Conservation (phyloP, 2,113 vertebrate species). For the Camelus bactrianus region DNA sequence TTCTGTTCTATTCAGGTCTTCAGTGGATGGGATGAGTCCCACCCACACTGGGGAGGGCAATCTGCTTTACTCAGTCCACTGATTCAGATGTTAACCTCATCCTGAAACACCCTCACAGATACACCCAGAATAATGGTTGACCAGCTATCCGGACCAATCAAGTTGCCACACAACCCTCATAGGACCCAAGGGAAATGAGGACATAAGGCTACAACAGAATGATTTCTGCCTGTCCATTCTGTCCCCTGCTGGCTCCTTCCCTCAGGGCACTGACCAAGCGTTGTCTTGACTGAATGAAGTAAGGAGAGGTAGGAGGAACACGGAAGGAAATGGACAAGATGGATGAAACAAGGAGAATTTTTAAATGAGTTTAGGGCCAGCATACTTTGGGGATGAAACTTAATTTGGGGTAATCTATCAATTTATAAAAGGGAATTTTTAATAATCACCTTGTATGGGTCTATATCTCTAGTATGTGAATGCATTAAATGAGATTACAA, state of each 20-base stretch:
- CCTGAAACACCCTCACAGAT: background rate
- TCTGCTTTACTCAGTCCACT: background rate
- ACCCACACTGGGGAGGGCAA: background rate
- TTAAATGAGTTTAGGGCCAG: background rate
- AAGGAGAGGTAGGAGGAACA: background rate
- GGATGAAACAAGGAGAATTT: background rate
- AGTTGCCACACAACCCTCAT: background rate
- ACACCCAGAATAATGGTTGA: background rate
- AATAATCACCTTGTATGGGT: background rate
- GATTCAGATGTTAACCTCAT: background rate
- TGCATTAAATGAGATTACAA: background rate
- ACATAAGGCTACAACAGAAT: background rate
- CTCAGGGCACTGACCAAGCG: background rate
- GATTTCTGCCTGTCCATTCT: background rate
- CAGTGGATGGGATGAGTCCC: background rate
- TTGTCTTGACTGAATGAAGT: background rate
- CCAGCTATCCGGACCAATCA: background rate
- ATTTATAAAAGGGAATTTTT: background rate
- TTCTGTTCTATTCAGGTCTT: background rate
- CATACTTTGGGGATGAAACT: background rate
- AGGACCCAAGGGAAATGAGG: background rate
- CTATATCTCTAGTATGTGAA: background rate
- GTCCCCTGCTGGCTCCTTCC: background rate
- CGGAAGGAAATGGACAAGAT: background rate
- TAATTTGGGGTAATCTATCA: background rate